Percentiles rank a stretch among this genome's conserved stretches.
These are phyloP conservation scores for Polymixis flavicincta DNA, from an alignment of 2,888 invertebrate genomes.

Conservation along the genomic window DNA sequence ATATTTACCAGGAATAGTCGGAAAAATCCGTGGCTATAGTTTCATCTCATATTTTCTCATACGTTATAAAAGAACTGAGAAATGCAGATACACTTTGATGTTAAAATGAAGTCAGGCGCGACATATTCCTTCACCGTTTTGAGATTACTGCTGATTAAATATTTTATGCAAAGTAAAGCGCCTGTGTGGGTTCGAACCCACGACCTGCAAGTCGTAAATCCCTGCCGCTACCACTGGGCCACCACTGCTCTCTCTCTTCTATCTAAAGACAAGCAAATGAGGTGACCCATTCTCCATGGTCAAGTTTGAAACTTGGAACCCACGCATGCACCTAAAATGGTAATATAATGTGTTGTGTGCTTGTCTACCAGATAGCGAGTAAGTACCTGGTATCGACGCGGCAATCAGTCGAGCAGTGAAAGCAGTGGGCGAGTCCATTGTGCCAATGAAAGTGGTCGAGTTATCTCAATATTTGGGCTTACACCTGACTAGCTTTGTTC, in stretches of 20 bases:
- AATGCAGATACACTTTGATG: too few relatives aligned
- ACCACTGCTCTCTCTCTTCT: too few relatives aligned
- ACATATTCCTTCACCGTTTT: too few relatives aligned
- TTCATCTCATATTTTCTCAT: not conserved
- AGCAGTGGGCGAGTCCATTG: slow-evolving; percentile 78
- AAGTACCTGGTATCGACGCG: slow-evolving; percentile 19
- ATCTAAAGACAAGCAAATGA: slow-evolving; percentile 14
- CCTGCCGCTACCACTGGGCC: too few relatives aligned
- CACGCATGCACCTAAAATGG: slow-evolving; percentile 46
- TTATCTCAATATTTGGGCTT: slow-evolving; percentile 59
- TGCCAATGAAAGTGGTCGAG: slow-evolving; percentile 78
- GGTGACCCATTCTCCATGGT: slow-evolving; percentile 45
- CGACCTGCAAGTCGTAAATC: too few relatives aligned
- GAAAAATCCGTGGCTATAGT: not conserved
- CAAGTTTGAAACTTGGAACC: slow-evolving; percentile 44
- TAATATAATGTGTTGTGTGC: slow-evolving; percentile 59
- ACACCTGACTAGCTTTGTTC: slow-evolving; percentile 40
- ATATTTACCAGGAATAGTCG: not conserved
- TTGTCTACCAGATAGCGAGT: slow-evolving; percentile 58
- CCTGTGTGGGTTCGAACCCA: too few relatives aligned
- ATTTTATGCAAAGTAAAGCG: too few relatives aligned
- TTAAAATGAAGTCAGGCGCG: too few relatives aligned
- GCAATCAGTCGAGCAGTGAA: slow-evolving; percentile 84
- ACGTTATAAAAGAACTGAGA: not conserved
- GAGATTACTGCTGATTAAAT: too few relatives aligned